These are phyloP conservation scores for Calephelis perditalis DNA, from an alignment of 2,888 invertebrate genomes.

Conservation along the genomic window DNA sequence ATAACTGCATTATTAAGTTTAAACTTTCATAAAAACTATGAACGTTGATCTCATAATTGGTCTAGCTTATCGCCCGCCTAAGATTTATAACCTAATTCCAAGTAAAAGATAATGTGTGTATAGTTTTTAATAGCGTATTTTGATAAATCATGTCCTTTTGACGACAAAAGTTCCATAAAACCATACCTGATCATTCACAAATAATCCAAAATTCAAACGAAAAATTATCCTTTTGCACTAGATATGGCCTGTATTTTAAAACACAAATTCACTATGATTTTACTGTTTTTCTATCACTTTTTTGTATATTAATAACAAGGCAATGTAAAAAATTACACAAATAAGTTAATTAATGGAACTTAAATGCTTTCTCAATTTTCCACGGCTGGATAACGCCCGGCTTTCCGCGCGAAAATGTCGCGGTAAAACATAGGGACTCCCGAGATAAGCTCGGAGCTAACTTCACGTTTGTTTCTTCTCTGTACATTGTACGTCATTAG, in stretches of 20 bases:
- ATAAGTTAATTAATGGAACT: slow-evolving; percentile 38
- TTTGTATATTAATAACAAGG: slow-evolving; percentile 33
- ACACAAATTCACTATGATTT: slow-evolving; percentile 38
- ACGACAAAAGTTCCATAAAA: slow-evolving; percentile 36
- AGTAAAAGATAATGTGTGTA: slow-evolving; percentile 38
- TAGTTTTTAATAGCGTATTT: slow-evolving; percentile 26
- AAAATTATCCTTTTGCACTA: slow-evolving; percentile 51
- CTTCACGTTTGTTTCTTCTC: slow-evolving; percentile 76
- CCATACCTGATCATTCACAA: slow-evolving; percentile 75
- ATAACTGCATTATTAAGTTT: slow-evolving; percentile 18
- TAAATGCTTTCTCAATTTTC: slow-evolving; percentile 62
- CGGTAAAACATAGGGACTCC: slow-evolving; percentile 66
- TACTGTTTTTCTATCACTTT: slow-evolving; percentile 34
- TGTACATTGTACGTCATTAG: slow-evolving; percentile 54
- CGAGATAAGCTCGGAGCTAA: slow-evolving; percentile 50
- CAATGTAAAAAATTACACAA: slow-evolving; percentile 27
- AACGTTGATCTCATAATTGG: slow-evolving; percentile 57
- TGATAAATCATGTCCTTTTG: slow-evolving; percentile 36
- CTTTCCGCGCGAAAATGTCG: slow-evolving; percentile 79
- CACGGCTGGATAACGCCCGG: slow-evolving; percentile 77
- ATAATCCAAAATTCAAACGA: slow-evolving; percentile 53
- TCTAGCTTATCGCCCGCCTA: slow-evolving; percentile 69
- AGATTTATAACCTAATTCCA: slow-evolving; percentile 71
- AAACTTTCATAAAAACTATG: slow-evolving; percentile 34
- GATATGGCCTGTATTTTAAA: slow-evolving; percentile 41